These are phyloP conservation scores for Psittacus erithacus DNA, from an alignment of 2,113 vertebrate species.

Conservation along the genomic window DNA sequence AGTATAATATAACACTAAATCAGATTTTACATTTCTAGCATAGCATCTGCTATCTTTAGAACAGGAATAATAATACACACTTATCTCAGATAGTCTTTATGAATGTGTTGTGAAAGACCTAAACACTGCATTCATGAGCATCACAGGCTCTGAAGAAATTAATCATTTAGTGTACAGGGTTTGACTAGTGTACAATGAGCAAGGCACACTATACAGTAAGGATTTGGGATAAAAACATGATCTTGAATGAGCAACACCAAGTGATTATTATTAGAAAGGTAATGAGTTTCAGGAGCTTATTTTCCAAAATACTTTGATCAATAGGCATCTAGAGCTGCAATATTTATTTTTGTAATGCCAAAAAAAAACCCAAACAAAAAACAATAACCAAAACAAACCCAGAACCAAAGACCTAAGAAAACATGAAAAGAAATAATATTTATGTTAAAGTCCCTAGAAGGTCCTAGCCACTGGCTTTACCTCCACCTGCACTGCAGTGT, in stretches of 20 bases:
- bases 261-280: constrained; percentile 5
- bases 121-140: not conserved
- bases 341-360: constrained; percentile 9
- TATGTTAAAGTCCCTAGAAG: not conserved
- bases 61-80: constrained; percentile 3
- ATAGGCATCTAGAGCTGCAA: not conserved
- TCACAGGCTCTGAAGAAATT: constrained; percentile 10
- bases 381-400: not conserved
- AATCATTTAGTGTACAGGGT: not conserved
- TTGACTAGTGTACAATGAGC: not conserved
- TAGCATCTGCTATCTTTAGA: not conserved
- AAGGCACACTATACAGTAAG: not conserved
- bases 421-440: not conserved
- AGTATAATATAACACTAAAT: not conserved
- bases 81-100: constrained; percentile 21
- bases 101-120: not conserved
- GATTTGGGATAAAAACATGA: not conserved
- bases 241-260: not conserved
- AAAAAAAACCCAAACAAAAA: not conserved
- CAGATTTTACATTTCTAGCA: not conserved
- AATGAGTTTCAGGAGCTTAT: not conserved
- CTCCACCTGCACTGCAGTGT: not conserved
- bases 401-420: not conserved
- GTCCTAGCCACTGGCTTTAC: not conserved
- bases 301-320: not conserved